Base-by-base conservation (phyloP, 2,797 vertebrate species). In the Paedocypris micromegethes region DNA sequence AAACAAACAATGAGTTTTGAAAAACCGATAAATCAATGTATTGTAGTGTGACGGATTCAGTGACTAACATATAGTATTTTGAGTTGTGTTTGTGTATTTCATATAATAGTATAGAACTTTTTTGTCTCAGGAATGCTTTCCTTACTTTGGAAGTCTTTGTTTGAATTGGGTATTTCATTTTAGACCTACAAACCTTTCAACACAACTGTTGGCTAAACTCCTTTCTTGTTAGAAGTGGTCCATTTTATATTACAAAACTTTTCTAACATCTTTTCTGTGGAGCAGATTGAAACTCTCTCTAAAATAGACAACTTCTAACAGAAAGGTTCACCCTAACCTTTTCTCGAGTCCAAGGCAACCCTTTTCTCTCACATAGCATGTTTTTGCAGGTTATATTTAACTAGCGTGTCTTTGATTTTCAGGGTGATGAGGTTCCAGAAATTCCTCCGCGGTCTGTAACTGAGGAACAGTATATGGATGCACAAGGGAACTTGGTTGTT, bases 371-470 rank as follows among this genome's bases (percentile, higher is more conserved):
- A 49, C 58, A 56, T 50, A 53, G 45, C 60, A 38, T 8, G 48
- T 5, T 65, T 38, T 68, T 9, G 9, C 6, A 45, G 8, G 3
- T 9, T 43, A 9, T 2, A 39, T 9, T 9, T 37, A 48, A 6
- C 58, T 45, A 53, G 64, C 66, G 2, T 66, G 79, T 52, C 75
- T 70, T n/a, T 23, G 70, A 44, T 58, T 77, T 78, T 23, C 70
- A 98, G 96, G 92, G 88, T 41, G 93, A 94, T 72, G 91, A 90
- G 57, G 87, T 94, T 83, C 86, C 87, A 71, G 90, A 95, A 58
- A 79, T 96, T 60, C 90, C 89, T 60, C 77, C 86, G n/a, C 90
- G 92, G 79, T 87, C 90, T 0, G 91, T 92, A 78, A 93, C 90
- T 1, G 93, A 96, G 70, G 94, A 96, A 81, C 90, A 90, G 43